A percentile compares a stretch with the other conserved stretches of the same genome.
These are phyloP conservation scores for Latrodectus hesperus DNA, from an alignment of 2,888 invertebrate species.

Conservation along the genomic window DNA sequence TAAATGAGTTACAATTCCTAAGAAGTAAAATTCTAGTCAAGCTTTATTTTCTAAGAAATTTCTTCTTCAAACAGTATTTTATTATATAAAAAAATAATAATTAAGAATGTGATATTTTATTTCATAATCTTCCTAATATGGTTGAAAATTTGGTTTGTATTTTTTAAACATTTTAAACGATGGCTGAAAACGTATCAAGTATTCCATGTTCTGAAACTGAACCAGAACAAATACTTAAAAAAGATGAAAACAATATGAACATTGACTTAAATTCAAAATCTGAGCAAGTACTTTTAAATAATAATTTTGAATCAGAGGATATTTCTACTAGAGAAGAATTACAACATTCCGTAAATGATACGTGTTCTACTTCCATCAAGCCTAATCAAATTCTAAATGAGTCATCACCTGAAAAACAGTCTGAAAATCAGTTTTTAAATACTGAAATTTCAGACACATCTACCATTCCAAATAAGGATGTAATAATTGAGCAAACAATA, in stretches of 20 bases:
- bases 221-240: background rate
- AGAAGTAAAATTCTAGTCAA: too few species aligned
- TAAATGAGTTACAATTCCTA: too few species aligned
- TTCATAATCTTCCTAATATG: background rate
- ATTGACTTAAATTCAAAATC: too few species aligned
- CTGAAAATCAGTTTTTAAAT: background rate
- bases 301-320: too few species aligned
- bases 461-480: background rate
- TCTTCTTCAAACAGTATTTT: too few species aligned
- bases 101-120: slow-evolving; percentile 5
- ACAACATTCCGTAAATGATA: background rate
- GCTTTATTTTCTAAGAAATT: too few species aligned
- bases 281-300: too few species aligned
- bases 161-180: background rate
- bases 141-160: background rate
- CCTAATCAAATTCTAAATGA: background rate
- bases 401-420: background rate
- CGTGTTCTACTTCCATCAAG: background rate
- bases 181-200: background rate
- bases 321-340: too few species aligned
- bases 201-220: background rate
- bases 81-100: background rate
- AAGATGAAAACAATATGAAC: too few species aligned
- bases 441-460: background rate
- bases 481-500: too few species aligned